Conservation (phyloP, 2,797 vertebrate genomes). For the Paramormyrops hopkinsi region DNA sequence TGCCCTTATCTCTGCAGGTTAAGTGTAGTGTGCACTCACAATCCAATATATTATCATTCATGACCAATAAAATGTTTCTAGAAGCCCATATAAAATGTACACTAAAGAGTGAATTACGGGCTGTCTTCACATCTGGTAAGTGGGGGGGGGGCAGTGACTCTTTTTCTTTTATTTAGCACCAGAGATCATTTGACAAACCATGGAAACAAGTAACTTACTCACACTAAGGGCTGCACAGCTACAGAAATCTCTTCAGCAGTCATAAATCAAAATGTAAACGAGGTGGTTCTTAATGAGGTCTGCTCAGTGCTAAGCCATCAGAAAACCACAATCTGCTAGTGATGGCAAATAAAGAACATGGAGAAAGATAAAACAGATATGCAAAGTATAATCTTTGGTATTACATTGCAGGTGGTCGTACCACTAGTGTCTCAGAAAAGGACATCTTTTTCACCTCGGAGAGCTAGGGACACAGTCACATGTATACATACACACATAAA, state of each 20-base stretch:
- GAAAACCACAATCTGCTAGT: not conserved
- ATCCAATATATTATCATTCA: not conserved
- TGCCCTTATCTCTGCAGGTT: not conserved
- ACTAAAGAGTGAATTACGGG: constrained; percentile 6
- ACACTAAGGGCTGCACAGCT: not conserved
- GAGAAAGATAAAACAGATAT: not conserved
- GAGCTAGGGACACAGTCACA: not conserved
- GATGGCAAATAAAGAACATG: not conserved
- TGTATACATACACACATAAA: not conserved
- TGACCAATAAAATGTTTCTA: constrained; percentile 9
- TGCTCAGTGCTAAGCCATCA: not conserved
- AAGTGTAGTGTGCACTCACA: not conserved
- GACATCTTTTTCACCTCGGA: not conserved
- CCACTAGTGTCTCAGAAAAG: not conserved
- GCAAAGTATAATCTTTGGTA: not conserved
- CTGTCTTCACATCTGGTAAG: not conserved
- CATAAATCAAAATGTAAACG: not conserved
- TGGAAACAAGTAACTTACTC: not conserved
- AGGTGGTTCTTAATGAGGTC: not conserved
- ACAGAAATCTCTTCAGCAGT: not conserved
- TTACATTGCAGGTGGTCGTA: not conserved
- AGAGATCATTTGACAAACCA: constrained; percentile 3
- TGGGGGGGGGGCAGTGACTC: not conserved
- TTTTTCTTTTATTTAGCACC: not conserved
- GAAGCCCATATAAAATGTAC: not conserved